Base-by-base conservation (phyloP, 2,888 invertebrate species). In the Byasa hedistus region DNA sequence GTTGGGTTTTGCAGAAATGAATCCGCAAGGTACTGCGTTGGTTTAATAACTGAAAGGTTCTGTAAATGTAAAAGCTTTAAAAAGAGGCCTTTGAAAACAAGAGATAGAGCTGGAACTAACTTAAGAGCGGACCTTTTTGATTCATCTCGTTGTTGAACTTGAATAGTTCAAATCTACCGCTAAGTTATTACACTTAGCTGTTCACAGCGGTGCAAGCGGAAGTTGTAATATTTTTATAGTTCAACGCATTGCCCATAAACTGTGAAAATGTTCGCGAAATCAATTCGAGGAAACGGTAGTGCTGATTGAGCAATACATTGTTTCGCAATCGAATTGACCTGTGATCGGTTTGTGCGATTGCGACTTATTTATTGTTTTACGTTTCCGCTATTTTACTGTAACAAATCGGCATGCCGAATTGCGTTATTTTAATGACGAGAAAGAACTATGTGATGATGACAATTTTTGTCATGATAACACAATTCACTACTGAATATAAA, bases 181-280 rank as follows among this genome's bases (percentile, higher is more conserved):
- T 32, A 32, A 32, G 32, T 32, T 32, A 32, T 44, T 44, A 12
- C 17, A 39, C 15, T 39, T 59, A 64, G 54, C 57, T 57, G 59
- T 65, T 61, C 56, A 60, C 23, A 21, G 55, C 21, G 5, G 27
- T 52, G 17, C 24, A 57, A 36, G 44, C 57, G 66, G 66, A 66
- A 66, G 61, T 61, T 61, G 61, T 66, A 32, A 62, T 54, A 58
- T 54, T 66, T 66, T 66, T 62, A 66, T 62, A 27, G 61, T 24
- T 39, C 17, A 52, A 21, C 27, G 60, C 44, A 22, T 56, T 51
- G 60, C 51, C 65, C 22, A 52, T 65, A 65, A 65, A 65, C 27
- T 52, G 24, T 27, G 60, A 52, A 21, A 57, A 27, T 51, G 51
- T 52, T 57, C 39, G 27, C 56, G 48, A 21, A 61, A 39, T 56